A percentile compares a stretch with the other conserved stretches of the same genome.
Evolutionary conservation across 2,797 vertebrate genomes (phyloP).

Genomic region (Sylvia borin): DNA sequence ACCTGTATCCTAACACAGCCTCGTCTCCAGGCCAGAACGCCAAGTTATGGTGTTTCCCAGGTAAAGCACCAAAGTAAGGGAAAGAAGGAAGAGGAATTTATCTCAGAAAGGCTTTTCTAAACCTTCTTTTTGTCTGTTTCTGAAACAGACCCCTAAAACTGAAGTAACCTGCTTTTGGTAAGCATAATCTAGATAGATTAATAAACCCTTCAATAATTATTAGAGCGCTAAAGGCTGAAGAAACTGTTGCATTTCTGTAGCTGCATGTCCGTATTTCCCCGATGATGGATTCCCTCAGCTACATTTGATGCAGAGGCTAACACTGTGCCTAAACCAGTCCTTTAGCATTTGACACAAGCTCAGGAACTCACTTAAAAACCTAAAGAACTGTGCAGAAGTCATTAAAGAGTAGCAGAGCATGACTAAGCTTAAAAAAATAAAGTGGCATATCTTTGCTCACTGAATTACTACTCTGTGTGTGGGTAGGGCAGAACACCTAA

Average conservation of each 20-base stretch:
- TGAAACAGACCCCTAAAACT: not conserved
- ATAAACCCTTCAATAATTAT: not conserved
- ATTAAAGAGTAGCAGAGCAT: not conserved
- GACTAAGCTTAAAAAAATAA: constrained; percentile 20
- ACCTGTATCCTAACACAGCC: not conserved
- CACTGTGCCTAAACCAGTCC: not conserved
- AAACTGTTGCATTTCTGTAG: not conserved
- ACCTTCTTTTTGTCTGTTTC: not conserved
- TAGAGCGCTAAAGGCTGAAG: not conserved
- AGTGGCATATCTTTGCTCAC: not conserved
- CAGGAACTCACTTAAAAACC: not conserved
- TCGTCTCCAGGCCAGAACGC: not conserved
- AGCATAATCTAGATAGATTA: not conserved
- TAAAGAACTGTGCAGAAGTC: not conserved
- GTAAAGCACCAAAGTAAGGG: not conserved
- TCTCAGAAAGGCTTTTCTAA: not conserved
- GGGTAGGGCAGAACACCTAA: not conserved
- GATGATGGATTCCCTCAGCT: not conserved
- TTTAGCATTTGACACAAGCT: not conserved
- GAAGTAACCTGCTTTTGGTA: not conserved
- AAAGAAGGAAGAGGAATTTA: not conserved
- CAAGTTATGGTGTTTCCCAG: not conserved
- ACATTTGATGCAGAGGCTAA: not conserved
- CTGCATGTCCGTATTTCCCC: not conserved
- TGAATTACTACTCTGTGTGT: not conserved